Percentiles rank a stretch among this genome's conserved stretches.
Evolutionary conservation across 2,797 vertebrate species (phyloP).

Genomic region (Huso huso): DNA sequence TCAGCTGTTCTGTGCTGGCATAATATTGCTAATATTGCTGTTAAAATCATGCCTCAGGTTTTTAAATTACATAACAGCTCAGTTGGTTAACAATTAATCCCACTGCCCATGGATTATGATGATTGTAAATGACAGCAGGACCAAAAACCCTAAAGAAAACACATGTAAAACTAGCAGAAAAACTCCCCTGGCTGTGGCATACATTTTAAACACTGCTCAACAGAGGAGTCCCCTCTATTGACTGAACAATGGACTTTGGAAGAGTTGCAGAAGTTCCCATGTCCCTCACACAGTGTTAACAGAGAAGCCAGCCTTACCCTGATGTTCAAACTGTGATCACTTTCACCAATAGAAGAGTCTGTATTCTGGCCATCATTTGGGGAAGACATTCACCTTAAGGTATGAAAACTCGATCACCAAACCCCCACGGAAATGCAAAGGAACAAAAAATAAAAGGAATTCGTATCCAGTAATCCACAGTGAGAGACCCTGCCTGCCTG

Average conservation of each 20-base stretch:
- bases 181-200: too few species aligned
- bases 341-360: constrained; percentile 35
- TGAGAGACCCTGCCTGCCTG: constrained; percentile 3
- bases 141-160: too few species aligned
- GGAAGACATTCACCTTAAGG: constrained; percentile 44
- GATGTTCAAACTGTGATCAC: constrained; percentile 24
- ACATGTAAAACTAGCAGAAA: too few species aligned
- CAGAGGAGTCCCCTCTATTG: neutral
- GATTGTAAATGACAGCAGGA: too few species aligned
- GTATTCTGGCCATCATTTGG: constrained; percentile 35
- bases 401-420: constrained; percentile 20
- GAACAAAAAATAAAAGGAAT: constrained; percentile 26
- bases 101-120: too few species aligned
- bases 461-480: constrained; percentile 22
- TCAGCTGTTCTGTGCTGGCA: too few species aligned
- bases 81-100: too few species aligned
- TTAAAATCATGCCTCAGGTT: too few species aligned
- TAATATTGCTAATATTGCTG: too few species aligned
- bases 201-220: too few species aligned
- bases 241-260: constrained; percentile 1
- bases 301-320: constrained; percentile 17
- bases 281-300: constrained; percentile 9
- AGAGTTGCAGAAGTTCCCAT: constrained; percentile 18
- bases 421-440: constrained; percentile 11
- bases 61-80: too few species aligned